Percentiles rank a stretch among this genome's conserved stretches.
Evolutionary conservation across 2,888 invertebrate genomes (phyloP).

Genomic region (Lepeophtheirus nordmannii): DNA sequence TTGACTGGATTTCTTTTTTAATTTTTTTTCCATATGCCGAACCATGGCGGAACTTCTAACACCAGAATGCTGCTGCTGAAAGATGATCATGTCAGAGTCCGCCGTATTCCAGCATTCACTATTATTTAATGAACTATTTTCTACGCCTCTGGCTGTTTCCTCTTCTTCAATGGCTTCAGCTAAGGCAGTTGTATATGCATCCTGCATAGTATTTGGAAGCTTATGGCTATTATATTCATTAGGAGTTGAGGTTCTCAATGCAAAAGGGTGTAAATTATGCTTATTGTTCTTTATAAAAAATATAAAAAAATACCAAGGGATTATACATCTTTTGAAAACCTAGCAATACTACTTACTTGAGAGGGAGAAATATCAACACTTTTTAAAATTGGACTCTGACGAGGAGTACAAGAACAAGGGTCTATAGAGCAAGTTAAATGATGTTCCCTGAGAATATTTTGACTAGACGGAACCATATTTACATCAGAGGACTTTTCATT

Average conservation of each 20-base stretch:
- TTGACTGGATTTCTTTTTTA: not conserved
- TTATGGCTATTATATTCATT: not conserved
- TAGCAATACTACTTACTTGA: too few species aligned
- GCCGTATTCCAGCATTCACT: conserved; percentile 4
- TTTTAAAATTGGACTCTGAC: too few species aligned
- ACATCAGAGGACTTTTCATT: too few species aligned
- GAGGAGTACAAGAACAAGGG: too few species aligned
- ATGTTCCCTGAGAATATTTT: too few species aligned
- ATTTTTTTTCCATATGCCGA: not conserved
- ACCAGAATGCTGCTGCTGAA: not conserved
- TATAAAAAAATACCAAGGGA: too few species aligned
- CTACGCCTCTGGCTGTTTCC: not conserved
- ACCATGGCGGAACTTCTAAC: not conserved
- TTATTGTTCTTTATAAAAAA: too few species aligned
- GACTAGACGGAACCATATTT: too few species aligned
- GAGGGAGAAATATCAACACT: too few species aligned
- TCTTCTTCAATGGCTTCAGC: not conserved
- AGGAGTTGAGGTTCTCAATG: not conserved
- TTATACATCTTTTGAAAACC: too few species aligned
- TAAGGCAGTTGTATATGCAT: not conserved
- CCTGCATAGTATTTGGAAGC: not conserved
- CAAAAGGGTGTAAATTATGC: too few species aligned
- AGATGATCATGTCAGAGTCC: not conserved
- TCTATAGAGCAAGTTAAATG: too few species aligned
- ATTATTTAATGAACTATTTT: not conserved